phyloP scores from a whole-genome alignment of 1,140 invertebrate genomes.

The Drosophila serrata region DNA sequence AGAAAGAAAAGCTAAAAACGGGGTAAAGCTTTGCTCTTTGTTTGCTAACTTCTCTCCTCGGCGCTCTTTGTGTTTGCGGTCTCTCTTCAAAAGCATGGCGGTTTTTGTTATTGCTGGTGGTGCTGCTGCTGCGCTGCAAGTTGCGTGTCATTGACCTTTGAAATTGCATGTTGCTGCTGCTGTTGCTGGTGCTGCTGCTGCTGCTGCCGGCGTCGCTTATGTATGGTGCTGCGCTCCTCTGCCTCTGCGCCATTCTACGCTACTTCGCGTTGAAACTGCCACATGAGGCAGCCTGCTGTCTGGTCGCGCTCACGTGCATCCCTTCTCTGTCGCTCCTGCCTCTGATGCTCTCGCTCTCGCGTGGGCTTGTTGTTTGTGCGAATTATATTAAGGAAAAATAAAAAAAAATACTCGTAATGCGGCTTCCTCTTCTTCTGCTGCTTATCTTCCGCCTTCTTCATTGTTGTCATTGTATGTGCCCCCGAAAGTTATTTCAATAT shows the following conservation, averaged over 20 bases:
- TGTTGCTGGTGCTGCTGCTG: constrained; percentile 46
- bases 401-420: constrained; percentile 21
- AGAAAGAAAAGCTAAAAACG: background rate
- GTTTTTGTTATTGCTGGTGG: constrained; percentile 15
- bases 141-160: constrained; percentile 84
- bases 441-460: constrained; percentile 67
- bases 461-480: constrained; percentile 45
- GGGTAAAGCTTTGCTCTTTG: constrained; percentile 25
- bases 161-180: constrained; percentile 76
- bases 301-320: constrained; percentile 59
- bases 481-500: constrained; percentile 77
- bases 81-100: constrained; percentile 17
- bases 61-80: constrained; percentile 28
- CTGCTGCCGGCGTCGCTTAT: constrained; percentile 50
- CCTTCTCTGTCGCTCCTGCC: constrained; percentile 7
- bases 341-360: constrained; percentile 1
- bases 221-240: constrained; percentile 40
- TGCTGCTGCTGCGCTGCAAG: constrained; percentile 60
- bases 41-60: constrained; percentile 6
- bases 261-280: constrained; percentile 70
- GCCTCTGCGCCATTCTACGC: constrained; percentile 72
- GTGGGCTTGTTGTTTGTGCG: constrained; percentile 42
- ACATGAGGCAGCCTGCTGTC: constrained; percentile 63
- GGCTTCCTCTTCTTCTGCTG: background rate
- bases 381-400: constrained; percentile 69